A percentile compares a stretch with the other conserved stretches of the same genome.
Evolutionary conservation across 2,888 invertebrate species (phyloP).

Genomic region (Himalopsyche japonica): DNA sequence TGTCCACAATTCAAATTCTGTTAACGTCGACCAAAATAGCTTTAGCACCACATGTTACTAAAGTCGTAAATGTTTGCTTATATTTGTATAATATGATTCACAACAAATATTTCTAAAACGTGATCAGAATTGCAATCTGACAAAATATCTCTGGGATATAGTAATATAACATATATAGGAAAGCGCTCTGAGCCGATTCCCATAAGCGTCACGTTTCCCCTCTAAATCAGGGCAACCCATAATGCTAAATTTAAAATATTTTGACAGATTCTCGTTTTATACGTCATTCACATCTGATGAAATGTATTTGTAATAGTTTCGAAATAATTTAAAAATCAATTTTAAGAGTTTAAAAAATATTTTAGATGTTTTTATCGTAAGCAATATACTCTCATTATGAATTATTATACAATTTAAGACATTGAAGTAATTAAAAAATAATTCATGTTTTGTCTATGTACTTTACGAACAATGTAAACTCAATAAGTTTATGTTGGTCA

Average conservation of each 20-base stretch:
- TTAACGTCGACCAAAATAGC: neutral
- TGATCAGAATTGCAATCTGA: neutral
- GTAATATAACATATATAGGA: neutral
- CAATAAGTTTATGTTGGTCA: too few relatives aligned
- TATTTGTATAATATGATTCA: neutral
- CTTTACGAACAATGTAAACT: too few relatives aligned
- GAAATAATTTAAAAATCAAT: too few relatives aligned
- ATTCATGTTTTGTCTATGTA: too few relatives aligned
- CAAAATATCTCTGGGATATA: neutral
- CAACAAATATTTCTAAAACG: constrained; percentile 3
- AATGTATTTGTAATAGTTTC: too few relatives aligned
- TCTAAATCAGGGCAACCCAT: neutral
- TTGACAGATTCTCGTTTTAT: too few relatives aligned
- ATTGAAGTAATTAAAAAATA: too few relatives aligned
- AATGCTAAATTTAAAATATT: neutral
- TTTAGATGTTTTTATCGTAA: too few relatives aligned
- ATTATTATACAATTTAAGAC: too few relatives aligned
- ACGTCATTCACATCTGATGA: too few relatives aligned
- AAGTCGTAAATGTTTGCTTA: neutral
- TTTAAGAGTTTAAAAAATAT: too few relatives aligned
- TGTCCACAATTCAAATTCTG: neutral
- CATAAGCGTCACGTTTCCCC: neutral
- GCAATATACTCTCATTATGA: too few relatives aligned
- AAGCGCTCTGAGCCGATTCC: neutral
- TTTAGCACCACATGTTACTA: neutral